These are phyloP conservation scores for Pithys albifrons DNA, from an alignment of 2,113 vertebrate species.

Conservation along the genomic window DNA sequence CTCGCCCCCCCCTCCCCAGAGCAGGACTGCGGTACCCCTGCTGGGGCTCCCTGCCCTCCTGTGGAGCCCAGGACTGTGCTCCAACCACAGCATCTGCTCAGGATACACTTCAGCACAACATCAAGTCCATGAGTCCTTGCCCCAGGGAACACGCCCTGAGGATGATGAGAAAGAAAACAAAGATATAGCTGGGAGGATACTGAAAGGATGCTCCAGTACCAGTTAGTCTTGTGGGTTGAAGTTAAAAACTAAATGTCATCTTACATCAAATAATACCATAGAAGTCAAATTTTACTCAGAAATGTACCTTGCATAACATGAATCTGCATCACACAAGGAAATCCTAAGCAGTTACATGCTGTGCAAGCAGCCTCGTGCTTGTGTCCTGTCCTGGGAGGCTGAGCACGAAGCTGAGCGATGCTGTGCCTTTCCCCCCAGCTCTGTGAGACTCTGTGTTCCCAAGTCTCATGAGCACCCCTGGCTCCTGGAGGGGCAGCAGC, in stretches of 20 bases:
- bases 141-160: not conserved
- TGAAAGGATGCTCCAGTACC: not conserved
- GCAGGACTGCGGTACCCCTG: not conserved
- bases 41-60: not conserved
- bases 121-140: not conserved
- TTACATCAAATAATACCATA: not conserved
- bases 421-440: not conserved
- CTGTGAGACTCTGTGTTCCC: fast-evolving
- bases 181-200: not conserved
- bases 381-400: not conserved
- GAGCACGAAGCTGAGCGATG: not conserved
- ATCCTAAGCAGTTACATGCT: fast-evolving
- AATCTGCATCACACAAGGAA: not conserved
- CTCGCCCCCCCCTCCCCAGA: not conserved
- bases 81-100: not conserved
- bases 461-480: fast-evolving
- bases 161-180: not conserved
- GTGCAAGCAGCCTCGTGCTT: not conserved
- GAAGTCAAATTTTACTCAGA: not conserved
- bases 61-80: fast-evolving
- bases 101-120: not conserved
- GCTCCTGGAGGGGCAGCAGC: not conserved
- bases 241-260: not conserved
- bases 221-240: not conserved
- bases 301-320: fast-evolving